Evolutionary conservation across 1,140 invertebrate genomes (phyloP), one percentile per base, ranked within the genome.

Genomic region (Drosophila orena): DNA sequence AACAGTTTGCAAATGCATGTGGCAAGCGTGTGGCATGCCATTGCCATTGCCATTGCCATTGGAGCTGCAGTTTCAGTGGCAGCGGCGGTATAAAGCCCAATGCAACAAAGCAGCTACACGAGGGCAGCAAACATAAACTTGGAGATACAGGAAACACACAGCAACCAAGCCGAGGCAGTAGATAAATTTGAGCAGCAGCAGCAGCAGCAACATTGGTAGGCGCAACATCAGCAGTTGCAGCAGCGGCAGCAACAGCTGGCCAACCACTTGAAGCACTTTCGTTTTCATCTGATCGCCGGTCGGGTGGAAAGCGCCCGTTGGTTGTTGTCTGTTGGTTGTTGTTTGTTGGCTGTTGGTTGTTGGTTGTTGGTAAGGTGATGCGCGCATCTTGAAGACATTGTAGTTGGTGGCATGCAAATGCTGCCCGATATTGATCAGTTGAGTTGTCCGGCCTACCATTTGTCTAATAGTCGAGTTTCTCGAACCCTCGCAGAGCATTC

Each of bases 191-290:
- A 74, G 69, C 59, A 74, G 44, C 34, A 17, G 40, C 34, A 17
- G 40, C 17, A 17, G 1, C 55, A 40, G 55, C 53, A 58, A 12
- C 37, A 30, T 30, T 30, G 30, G 7, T 30, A 38, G 37, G 11
- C 14, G 43, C 43, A 46, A 20, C 47, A 47, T 55, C 54, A 56
- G 62, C 65, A 62, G 58, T 60, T 37, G 7, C 49, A 49, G 3
- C 54, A 50, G 17, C 42, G 64, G n/a, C 64, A 54, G 54, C 70
- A 60, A 49, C 79, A 77, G 54, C 68, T 80, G 73, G 81, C 69
- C 44, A 88, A 77, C 79, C 72, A 90, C 77, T 84, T 83, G 79
- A 73, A 81, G 74, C 86, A 90, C 86, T 90, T 90, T 90, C 81
- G 81, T 86, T 90, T 90, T 90, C 86, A 90, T 90, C 66, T 79